Conservation (phyloP, 2,113 vertebrate species). For the Hippocampus mohnikei region DNA sequence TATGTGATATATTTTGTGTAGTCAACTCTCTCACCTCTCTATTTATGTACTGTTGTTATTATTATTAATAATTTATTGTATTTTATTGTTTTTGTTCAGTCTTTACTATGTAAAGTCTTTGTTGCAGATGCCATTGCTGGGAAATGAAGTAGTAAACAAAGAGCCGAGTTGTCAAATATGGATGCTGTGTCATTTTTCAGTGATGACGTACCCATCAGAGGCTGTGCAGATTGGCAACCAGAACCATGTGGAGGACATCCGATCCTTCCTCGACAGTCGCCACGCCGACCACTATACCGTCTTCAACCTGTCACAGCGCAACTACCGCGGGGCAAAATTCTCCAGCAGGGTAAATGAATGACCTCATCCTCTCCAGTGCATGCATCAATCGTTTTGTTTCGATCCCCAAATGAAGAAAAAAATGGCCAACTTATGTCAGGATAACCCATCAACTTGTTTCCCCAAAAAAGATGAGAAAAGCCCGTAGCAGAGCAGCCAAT, state of each 20-base stretch:
- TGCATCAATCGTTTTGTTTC: background rate
- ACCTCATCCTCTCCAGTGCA: background rate
- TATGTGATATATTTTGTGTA: background rate
- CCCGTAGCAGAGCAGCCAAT: too few relatives aligned
- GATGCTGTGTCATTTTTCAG: constrained; percentile 56
- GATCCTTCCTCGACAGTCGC: constrained; percentile 91
- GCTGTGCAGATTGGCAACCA: constrained; percentile 89
- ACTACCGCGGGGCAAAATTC: constrained; percentile 95
- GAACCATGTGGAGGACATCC: constrained; percentile 97
- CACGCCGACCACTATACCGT: constrained; percentile 98
- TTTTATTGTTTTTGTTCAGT: too few relatives aligned
- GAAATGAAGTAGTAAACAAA: background rate
- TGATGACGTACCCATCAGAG: constrained; percentile 97
- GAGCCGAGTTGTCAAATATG: background rate
- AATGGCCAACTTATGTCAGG: background rate
- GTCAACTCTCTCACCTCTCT: background rate
- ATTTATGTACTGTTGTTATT: too few relatives aligned
- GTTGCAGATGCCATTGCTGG: background rate
- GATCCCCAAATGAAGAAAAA: background rate
- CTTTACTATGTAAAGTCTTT: background rate
- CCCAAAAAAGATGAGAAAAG: too few relatives aligned
- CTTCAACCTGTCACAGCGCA: constrained; percentile 95
- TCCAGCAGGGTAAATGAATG: constrained; percentile 78
- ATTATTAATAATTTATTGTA: too few relatives aligned
- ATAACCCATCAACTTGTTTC: too few relatives aligned